Base-by-base conservation (phyloP, 2,113 vertebrate species). In the Eurypyga helias region DNA sequence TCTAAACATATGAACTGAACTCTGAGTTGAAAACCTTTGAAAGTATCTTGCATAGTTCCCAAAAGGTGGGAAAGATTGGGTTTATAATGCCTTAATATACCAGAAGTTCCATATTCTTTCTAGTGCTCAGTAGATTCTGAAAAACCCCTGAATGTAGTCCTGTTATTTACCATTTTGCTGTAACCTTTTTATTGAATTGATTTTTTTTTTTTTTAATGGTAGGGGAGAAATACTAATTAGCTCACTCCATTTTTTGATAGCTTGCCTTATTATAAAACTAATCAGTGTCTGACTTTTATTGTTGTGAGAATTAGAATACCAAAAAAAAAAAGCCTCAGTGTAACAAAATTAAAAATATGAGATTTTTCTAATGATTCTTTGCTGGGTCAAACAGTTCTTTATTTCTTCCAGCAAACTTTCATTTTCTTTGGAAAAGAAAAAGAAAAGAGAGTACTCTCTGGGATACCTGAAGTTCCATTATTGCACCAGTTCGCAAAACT, bases 231-330 rank as follows among this genome's bases (percentile, higher is more conserved):
- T 55, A 69, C 69, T 92, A 88, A 96, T 96, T 96, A 93, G 48
- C 34, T 77, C 31, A 93, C 84, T 77, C 65, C 1, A 33, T 88
- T 94, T 92, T 41, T 96, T 91, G 60, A 80, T 83, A 83, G 71
- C 67, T 73, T 86, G 25, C 52, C 57, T 92, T 96, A 92, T 90
- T 95, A 94, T 84, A 76, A 96, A 97, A 95, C 89, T 93, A 96
- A 96, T 97, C 94, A 94, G 28, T 66, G 55, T 34, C 78, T 87
- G 55, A 58, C 65, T 97, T 93, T 83, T 94, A 95, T 96, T 96
- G 43, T 84, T 94, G 55, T 90, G 82, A 95, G 91, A 92, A 94
- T 83, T 88, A 78, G 13, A 81, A 90, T 66, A 76, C 34, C 86
- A 79, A 67, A 41, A 41, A n/a, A n/a, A 82, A 87, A 86, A 95